Evolutionary conservation across 2,113 vertebrate genomes (phyloP).

Genomic region (Mus pahari): DNA sequence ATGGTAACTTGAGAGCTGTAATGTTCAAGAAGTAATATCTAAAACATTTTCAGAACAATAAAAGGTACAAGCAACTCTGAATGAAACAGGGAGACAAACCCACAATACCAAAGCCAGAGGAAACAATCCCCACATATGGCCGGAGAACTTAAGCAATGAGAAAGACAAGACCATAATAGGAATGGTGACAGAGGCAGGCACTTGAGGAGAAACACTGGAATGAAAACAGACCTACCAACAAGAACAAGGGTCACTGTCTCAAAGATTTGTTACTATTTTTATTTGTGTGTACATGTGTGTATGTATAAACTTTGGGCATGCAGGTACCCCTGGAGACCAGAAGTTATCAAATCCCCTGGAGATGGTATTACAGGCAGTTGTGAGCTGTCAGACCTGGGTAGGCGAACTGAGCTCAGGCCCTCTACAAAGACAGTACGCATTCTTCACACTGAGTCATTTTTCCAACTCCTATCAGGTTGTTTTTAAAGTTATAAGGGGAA

Average conservation of each 20-base stretch:
- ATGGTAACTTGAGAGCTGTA: neutral
- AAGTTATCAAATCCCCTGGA: neutral
- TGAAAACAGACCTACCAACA: neutral
- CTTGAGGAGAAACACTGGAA: neutral
- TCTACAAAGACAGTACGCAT: neutral
- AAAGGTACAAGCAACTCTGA: neutral
- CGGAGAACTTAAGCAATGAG: neutral
- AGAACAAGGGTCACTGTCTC: neutral
- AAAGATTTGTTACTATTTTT: neutral
- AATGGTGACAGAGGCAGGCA: neutral
- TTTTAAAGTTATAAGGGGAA: neutral
- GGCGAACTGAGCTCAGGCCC: neutral
- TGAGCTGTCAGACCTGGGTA: neutral
- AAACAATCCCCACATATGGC: neutral
- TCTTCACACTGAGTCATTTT: neutral
- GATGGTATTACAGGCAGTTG: neutral
- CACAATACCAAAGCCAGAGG: neutral
- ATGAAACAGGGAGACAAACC: neutral
- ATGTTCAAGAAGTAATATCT: slow-evolving; percentile 27
- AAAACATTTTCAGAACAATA: neutral
- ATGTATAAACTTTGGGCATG: neutral
- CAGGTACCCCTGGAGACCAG: neutral
- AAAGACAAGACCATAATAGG: neutral
- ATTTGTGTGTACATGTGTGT: neutral
- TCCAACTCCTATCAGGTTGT: neutral